These are phyloP conservation scores for Baryphthengus martii DNA, from an alignment of 2,113 vertebrate genomes.

Conservation along the genomic window DNA sequence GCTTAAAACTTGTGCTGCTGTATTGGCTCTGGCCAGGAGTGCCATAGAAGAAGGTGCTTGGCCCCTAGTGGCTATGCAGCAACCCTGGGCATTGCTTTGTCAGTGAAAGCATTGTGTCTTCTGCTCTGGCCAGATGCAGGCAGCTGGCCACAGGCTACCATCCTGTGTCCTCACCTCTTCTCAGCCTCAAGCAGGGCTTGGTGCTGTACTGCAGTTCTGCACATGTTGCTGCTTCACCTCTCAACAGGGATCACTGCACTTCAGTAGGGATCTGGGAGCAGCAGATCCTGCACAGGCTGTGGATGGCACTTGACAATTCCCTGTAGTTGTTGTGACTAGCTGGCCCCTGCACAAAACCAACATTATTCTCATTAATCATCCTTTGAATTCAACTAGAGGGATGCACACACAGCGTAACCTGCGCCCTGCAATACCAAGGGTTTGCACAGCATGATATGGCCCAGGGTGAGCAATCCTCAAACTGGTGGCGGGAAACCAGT, in stretches of 20 bases:
- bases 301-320: background rate
- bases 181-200: background rate
- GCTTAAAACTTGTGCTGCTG: background rate
- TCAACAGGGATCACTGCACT: fast-evolving
- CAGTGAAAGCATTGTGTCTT: background rate
- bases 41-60: background rate
- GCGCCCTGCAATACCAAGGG: background rate
- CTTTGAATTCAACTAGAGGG: background rate
- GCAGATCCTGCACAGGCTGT: background rate
- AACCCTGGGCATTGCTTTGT: background rate
- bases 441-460: fast-evolving
- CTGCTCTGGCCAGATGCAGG: background rate
- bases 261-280: background rate
- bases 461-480: fast-evolving
- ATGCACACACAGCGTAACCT: fast-evolving
- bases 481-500: fast-evolving
- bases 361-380: background rate
- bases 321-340: background rate
- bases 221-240: fast-evolving
- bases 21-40: fast-evolving
- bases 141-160: background rate
- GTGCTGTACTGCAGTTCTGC: fast-evolving
- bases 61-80: background rate
- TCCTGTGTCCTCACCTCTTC: background rate
- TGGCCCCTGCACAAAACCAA: background rate